Conservation (phyloP, 2,113 vertebrate species). For the Ochotona princeps region DNA sequence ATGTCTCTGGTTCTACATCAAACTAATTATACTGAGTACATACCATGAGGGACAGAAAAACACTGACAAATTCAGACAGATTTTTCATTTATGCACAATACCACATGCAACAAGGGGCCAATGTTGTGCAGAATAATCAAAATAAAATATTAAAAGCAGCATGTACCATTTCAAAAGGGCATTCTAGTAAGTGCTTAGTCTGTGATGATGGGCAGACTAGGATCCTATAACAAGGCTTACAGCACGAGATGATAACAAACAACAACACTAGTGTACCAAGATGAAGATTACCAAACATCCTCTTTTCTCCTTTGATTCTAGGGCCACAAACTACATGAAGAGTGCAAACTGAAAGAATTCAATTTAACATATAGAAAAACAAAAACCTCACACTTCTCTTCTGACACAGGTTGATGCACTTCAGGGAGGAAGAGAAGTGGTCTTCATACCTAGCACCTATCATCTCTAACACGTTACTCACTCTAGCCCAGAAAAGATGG, state of each 20-base stretch:
- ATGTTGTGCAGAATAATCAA: background rate
- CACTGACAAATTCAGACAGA: background rate
- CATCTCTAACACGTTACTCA: background rate
- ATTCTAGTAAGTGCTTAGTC: slow-evolving; percentile 16
- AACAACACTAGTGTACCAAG: background rate
- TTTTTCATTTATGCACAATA: background rate
- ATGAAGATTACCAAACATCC: background rate
- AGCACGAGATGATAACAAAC: background rate
- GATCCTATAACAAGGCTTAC: background rate
- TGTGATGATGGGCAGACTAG: background rate
- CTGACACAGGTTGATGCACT: background rate
- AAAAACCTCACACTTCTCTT: slow-evolving; percentile 24
- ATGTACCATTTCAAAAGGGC: background rate
- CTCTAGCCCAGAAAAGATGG: background rate
- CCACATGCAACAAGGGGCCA: background rate
- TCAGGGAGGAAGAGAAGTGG: background rate
- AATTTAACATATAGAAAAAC: background rate
- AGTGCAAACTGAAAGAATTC: background rate
- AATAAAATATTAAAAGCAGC: background rate
- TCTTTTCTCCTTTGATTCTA: background rate
- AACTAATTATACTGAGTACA: slow-evolving; percentile 1
- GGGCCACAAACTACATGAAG: background rate
- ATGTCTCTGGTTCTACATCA: background rate
- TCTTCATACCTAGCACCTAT: background rate
- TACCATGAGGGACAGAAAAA: background rate